phyloP scores from a whole-genome alignment of 2,797 vertebrate species.

The Peromyscus eremicus region DNA sequence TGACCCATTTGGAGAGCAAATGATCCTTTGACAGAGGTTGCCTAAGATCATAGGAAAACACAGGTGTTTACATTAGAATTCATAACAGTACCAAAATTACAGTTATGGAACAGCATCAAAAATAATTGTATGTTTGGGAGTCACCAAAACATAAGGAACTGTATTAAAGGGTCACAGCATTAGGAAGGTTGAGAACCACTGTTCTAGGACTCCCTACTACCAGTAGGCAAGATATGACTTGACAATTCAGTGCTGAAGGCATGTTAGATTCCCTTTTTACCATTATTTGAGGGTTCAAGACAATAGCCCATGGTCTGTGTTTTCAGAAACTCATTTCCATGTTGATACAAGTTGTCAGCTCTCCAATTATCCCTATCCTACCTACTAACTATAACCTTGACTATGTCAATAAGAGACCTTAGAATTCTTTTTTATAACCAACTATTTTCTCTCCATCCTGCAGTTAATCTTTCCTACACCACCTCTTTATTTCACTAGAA shows the following conservation, averaged over 20 bases:
- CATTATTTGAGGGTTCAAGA: slow-evolving; percentile 55
- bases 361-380: slow-evolving; percentile 10
- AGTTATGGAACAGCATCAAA: background rate
- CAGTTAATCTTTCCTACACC: background rate
- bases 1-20: no score
- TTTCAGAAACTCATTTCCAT: background rate
- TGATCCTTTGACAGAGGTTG: background rate
- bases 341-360: slow-evolving; percentile 18
- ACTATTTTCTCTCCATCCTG: background rate
- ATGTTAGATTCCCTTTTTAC: slow-evolving; percentile 36
- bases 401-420: background rate
- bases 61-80: background rate
- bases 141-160: background rate
- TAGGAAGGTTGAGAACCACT: background rate
- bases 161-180: background rate
- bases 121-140: background rate
- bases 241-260: slow-evolving; percentile 32
- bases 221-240: slow-evolving; percentile 49
- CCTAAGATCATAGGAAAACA: background rate
- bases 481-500: slow-evolving; percentile 37
- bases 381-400: slow-evolving; percentile 34
- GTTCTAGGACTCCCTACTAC: slow-evolving; percentile 50
- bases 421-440: slow-evolving; percentile 2
- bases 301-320: slow-evolving; percentile 24
- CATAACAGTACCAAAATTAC: background rate